Evolutionary conservation across 2,797 vertebrate species (phyloP), one percentile per base, ranked within the genome.

Genomic region (Spinus pinus): DNA sequence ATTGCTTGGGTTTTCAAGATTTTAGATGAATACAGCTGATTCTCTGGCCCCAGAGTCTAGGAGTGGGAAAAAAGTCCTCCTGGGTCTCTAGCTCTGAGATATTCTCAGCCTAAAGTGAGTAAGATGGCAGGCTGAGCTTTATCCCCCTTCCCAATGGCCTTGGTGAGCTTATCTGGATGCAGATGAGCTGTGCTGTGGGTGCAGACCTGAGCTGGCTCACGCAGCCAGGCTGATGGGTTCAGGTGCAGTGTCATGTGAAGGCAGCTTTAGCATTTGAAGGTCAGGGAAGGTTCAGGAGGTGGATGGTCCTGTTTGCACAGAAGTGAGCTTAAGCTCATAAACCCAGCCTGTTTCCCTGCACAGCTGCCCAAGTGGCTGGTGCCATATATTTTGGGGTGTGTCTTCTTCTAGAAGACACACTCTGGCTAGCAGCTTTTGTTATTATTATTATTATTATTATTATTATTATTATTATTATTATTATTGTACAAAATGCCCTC

Each of bases 271-370:
- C 71, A 93, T 96, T 91, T 77, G 53, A 37, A 80, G 91, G 88
- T 87, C 94, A 87, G 50, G 53, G 47, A 84, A 20, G 50, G 69
- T 60, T 90, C 2, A 19, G 50, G 61, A 80, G 35, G 27, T 77
- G 31, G 35, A 23, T 60, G 82, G 54, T 33, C 37, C 6, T 94
- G 57, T 86, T 92, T 94, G 69, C 47, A 42, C 27, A 41, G 39
- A 27, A 44, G 42, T 69, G 54, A 88, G 25, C 62, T 49, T 84
- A 60, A 90, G 70, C 41, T 93, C 87, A 92, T 84, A 74, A 96
- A 74, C 54, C 50, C 70, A 75, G 30, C 17, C 47, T 77, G 50
- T 13, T 50, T 71, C 39, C 47, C 53, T 69, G 66, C 49, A 83
- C 72, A 83, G 50, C 66, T 79, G 74, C 33, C 44, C 50, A 37